A percentile compares a stretch with the other conserved stretches of the same genome.
These are phyloP conservation scores for Microtus pennsylvanicus DNA, from an alignment of 2,113 vertebrate genomes.

Conservation along the genomic window DNA sequence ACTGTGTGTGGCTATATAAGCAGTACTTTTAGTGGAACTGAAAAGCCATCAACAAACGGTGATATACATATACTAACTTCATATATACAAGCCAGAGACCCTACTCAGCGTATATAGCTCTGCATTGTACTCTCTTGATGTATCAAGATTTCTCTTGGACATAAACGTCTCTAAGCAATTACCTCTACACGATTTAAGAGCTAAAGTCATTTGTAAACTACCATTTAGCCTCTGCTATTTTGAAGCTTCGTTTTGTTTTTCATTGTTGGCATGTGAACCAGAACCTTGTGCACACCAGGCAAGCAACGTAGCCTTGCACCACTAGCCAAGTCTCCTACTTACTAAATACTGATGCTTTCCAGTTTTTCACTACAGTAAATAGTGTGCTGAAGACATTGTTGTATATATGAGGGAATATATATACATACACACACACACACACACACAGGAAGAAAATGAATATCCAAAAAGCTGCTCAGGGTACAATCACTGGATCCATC, in stretches of 20 bases:
- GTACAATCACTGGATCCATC: background rate
- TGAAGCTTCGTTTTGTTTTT: background rate
- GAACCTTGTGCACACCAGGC: background rate
- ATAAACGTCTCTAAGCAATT: background rate
- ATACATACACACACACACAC: too few relatives aligned
- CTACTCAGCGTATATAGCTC: rapidly evolving
- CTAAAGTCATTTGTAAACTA: background rate
- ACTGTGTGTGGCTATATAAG: background rate
- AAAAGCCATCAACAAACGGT: background rate
- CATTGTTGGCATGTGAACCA: background rate
- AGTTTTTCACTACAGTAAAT: background rate
- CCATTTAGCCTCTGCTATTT: background rate
- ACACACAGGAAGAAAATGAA: background rate
- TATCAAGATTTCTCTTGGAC: background rate
- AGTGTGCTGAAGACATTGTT: background rate
- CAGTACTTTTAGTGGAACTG: background rate
- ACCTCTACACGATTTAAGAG: background rate
- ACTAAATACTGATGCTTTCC: background rate
- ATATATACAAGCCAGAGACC: background rate
- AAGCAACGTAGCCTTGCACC: background rate
- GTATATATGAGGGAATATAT: background rate
- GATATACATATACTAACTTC: rapidly evolving
- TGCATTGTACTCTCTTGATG: background rate
- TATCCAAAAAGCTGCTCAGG: background rate
- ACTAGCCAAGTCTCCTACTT: background rate